Conservation (phyloP, 2,888 invertebrate species). For the Prenolepis imparis region DNA sequence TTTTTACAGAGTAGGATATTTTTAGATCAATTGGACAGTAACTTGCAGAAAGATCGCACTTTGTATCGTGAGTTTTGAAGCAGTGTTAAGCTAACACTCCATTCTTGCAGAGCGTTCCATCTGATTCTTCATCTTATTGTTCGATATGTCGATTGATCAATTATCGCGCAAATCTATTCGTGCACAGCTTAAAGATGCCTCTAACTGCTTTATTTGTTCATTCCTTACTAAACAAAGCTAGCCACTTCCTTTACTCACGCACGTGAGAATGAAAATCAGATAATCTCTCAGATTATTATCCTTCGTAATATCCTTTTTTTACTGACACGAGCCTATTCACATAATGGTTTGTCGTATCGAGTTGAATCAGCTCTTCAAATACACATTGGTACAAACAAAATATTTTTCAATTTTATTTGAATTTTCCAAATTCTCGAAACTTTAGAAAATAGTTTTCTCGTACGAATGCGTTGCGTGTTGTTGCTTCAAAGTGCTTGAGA, state of each 20-base stretch:
- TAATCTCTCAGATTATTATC: background rate
- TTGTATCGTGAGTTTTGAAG: slow-evolving; percentile 33
- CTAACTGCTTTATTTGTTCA: slow-evolving; percentile 73
- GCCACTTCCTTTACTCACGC: background rate
- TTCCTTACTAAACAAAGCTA: slow-evolving; percentile 60
- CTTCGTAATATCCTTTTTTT: background rate
- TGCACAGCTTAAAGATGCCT: slow-evolving; percentile 66
- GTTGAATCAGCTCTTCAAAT: background rate
- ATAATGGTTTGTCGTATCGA: background rate
- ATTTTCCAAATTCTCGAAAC: background rate
- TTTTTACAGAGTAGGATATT: slow-evolving; percentile 36
- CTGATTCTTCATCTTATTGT: background rate
- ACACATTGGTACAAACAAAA: background rate
- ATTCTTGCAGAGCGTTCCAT: slow-evolving; percentile 17
- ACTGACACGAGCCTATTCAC: background rate
- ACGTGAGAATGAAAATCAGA: slow-evolving; percentile 4
- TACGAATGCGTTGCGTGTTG: slow-evolving; percentile 16
- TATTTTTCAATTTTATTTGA: background rate
- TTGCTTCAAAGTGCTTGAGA: slow-evolving; percentile 44
- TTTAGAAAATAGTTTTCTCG: background rate
- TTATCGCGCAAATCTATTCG: slow-evolving; percentile 14
- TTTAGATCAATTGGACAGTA: slow-evolving; percentile 24
- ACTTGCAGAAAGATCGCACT: background rate
- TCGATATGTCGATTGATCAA: background rate
- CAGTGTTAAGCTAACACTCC: slow-evolving; percentile 24